A percentile compares a stretch with the other conserved stretches of the same genome.
Conservation (phyloP, 2,888 invertebrate species). For the Folsomia manolachei region DNA sequence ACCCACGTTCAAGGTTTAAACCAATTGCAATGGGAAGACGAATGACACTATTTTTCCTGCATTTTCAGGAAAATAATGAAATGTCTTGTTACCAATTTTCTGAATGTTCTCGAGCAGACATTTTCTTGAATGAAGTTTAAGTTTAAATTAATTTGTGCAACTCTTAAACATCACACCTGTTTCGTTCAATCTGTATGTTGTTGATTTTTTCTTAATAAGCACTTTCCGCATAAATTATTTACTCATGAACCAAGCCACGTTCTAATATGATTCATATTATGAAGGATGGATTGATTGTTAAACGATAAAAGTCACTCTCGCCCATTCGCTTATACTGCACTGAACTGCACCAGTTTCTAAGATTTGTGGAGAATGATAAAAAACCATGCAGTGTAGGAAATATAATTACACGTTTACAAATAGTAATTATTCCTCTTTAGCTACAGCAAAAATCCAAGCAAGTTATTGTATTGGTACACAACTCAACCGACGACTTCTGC, state of each 20-base stretch:
- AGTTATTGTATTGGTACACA: not conserved
- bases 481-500: not conserved
- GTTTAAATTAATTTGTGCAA: too few species aligned
- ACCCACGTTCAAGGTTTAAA: not conserved
- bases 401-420: conserved; percentile 12
- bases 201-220: conserved; percentile 10
- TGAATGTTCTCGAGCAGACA: not conserved
- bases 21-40: not conserved
- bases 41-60: not conserved
- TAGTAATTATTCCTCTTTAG: not conserved
- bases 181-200: too few species aligned
- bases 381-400: not conserved
- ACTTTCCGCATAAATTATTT: conserved; percentile 6
- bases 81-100: not conserved
- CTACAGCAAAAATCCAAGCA: not conserved
- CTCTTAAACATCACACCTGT: too few species aligned
- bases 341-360: not conserved
- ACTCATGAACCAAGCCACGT: not conserved
- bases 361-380: conserved; percentile 1
- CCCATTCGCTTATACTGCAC: too few species aligned
- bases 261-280: too few species aligned
- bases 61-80: not conserved
- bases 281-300: too few species aligned
- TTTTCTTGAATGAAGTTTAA: too few species aligned
- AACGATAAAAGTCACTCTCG: too few species aligned